Conservation (phyloP, 1,140 invertebrate genomes). For the Sinella curviseta region DNA sequence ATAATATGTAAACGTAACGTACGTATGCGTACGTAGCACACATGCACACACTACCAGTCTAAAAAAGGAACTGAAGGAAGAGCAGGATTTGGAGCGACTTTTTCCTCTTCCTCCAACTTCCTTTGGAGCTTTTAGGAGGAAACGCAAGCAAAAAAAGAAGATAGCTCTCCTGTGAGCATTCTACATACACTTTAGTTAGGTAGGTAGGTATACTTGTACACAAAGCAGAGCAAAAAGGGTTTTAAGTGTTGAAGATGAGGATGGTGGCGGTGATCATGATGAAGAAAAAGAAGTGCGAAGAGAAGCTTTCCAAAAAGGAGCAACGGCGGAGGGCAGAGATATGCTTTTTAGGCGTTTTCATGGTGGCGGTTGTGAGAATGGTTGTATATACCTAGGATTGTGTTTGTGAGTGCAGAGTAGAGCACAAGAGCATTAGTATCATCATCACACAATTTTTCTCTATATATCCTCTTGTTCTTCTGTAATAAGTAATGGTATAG, state of each 20-base stretch:
- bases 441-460: too few relatives aligned
- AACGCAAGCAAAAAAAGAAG: background rate
- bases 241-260: background rate
- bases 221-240: background rate
- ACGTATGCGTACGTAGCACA: background rate
- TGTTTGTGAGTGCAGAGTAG: too few relatives aligned
- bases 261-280: too few relatives aligned
- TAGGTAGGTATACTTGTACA: background rate
- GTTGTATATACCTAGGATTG: too few relatives aligned
- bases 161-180: background rate
- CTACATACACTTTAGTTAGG: too few relatives aligned
- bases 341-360: too few relatives aligned
- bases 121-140: background rate
- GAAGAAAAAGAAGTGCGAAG: background rate
- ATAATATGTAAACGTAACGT: too few relatives aligned
- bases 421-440: too few relatives aligned
- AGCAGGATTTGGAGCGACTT: conserved; percentile 7
- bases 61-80: conserved; percentile 23
- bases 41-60: conserved; percentile 19
- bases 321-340: background rate
- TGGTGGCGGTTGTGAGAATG: too few relatives aligned
- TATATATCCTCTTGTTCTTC: too few relatives aligned
- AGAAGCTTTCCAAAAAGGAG: background rate
- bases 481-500: too few relatives aligned
- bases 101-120: conserved; percentile 13